Percentiles rank a stretch among this genome's conserved stretches.
Conservation (phyloP, 2,888 invertebrate genomes). For the Unio pictorum region DNA sequence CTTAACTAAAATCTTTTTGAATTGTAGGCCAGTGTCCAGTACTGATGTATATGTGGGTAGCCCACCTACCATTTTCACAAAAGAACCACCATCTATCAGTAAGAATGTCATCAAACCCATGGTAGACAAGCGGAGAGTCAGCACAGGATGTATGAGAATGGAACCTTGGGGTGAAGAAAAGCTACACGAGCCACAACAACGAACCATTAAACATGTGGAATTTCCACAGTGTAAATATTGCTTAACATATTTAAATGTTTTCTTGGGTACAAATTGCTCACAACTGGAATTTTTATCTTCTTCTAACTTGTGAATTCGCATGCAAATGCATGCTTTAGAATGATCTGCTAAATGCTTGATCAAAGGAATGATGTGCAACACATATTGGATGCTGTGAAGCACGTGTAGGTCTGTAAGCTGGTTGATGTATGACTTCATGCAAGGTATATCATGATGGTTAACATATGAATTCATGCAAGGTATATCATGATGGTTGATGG, state of each 20-base stretch:
- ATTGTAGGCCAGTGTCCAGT: slow-evolving; percentile 37
- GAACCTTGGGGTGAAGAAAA: slow-evolving; percentile 44
- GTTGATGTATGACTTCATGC: too few relatives aligned
- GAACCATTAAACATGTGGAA: slow-evolving; percentile 28
- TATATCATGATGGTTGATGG: too few relatives aligned
- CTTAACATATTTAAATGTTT: too few relatives aligned
- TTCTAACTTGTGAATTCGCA: background rate
- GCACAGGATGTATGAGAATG: slow-evolving; percentile 83
- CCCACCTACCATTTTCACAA: slow-evolving; percentile 58
- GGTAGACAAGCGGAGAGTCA: slow-evolving; percentile 78
- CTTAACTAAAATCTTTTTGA: background rate
- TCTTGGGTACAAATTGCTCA: too few relatives aligned
- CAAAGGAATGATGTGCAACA: background rate
- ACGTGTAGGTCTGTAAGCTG: too few relatives aligned
- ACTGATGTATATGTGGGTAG: slow-evolving; percentile 43
- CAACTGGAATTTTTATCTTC: too few relatives aligned
- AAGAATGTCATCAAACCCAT: slow-evolving; percentile 46
- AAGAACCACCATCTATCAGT: slow-evolving; percentile 54
- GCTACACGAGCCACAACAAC: slow-evolving; percentile 12
- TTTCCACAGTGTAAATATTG: slow-evolving; percentile 27
- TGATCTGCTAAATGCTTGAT: slow-evolving; percentile 1
- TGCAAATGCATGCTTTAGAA: slow-evolving; percentile 7
- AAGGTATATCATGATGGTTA: too few relatives aligned
- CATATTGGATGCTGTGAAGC: too few relatives aligned
- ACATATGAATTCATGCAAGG: too few relatives aligned